Evolutionary conservation across 2,797 vertebrate species (phyloP).

Genomic region (Brotula barbata): DNA sequence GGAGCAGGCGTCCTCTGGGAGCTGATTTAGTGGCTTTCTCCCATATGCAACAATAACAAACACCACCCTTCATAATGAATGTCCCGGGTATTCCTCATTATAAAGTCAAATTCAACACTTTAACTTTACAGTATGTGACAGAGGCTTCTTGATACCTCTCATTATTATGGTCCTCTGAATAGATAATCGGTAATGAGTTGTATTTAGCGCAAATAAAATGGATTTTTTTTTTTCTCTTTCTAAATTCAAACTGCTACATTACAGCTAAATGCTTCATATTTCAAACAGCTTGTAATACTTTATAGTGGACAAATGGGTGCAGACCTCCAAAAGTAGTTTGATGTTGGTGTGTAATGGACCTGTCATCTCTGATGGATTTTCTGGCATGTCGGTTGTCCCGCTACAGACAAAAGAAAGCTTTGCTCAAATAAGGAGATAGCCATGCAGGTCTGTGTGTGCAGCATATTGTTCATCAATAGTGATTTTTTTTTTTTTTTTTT

Average conservation of each 20-base stretch:
- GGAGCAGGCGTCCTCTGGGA: constrained; percentile 76
- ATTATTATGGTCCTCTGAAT: constrained; percentile 46
- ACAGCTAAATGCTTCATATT: constrained; percentile 42
- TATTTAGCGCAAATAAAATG: too few species aligned
- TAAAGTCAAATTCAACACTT: constrained; percentile 71
- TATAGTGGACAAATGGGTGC: constrained; percentile 58
- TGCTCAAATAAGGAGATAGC: constrained; percentile 51
- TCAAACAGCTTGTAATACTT: constrained; percentile 61
- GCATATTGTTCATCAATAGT: constrained; percentile 70
- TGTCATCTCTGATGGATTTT: constrained; percentile 73
- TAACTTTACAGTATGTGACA: constrained; percentile 45
- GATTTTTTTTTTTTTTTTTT: constrained; percentile 51
- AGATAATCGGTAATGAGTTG: not conserved
- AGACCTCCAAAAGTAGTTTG: constrained; percentile 69
- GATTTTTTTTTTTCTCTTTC: too few species aligned
- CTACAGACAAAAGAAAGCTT: constrained; percentile 65
- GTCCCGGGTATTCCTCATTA: constrained; percentile 72
- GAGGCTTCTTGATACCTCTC: constrained; percentile 47
- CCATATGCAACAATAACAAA: constrained; percentile 75
- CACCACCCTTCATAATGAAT: constrained; percentile 68
- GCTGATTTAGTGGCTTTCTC: constrained; percentile 70
- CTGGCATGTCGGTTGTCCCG: constrained; percentile 64
- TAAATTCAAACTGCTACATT: constrained; percentile 30
- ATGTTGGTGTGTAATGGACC: constrained; percentile 73
- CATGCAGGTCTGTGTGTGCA: constrained; percentile 40